phyloP scores from a whole-genome alignment of 2,797 vertebrate genomes.

The Moxostoma hubbsi region DNA sequence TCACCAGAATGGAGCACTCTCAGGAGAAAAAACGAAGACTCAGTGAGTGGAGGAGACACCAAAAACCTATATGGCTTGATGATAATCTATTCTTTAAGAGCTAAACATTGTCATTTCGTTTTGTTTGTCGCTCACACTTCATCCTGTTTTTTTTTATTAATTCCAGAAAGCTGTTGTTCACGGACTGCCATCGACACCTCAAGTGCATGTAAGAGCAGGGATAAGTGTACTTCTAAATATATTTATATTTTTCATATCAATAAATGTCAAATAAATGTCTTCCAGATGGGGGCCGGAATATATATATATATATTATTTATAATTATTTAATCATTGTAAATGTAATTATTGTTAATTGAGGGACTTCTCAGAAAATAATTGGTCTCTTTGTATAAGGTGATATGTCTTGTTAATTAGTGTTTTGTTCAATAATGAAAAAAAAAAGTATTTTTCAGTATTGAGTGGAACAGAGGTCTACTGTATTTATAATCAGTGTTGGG shows the following conservation, averaged over 20 bases:
- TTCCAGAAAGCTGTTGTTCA: conserved; percentile 87
- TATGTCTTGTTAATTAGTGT: too few relatives aligned
- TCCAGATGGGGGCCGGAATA: conserved; percentile 87
- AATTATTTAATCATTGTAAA: too few relatives aligned
- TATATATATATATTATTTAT: too few relatives aligned
- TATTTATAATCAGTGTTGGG: too few relatives aligned
- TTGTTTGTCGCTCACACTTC: not conserved
- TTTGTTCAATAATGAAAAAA: too few relatives aligned
- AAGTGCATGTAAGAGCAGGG: conserved; percentile 86
- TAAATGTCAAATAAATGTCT: conserved; percentile 15
- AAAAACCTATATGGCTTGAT: not conserved
- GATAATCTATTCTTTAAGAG: not conserved
- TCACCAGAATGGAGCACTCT: conserved; percentile 76
- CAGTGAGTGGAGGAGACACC: conserved; percentile 62
- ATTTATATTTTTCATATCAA: not conserved
- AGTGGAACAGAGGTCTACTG: too few relatives aligned
- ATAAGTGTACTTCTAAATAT: not conserved
- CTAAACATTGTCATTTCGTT: not conserved
- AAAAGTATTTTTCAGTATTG: too few relatives aligned
- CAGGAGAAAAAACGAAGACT: conserved; percentile 66
- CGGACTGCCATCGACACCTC: conserved; percentile 89
- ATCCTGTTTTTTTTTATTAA: conserved; percentile 20
- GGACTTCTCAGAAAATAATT: too few relatives aligned
- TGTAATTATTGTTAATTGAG: too few relatives aligned
- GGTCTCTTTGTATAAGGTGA: too few relatives aligned